phyloP scores from a whole-genome alignment of 1,140 invertebrate species.

The Atta cephalotes region DNA sequence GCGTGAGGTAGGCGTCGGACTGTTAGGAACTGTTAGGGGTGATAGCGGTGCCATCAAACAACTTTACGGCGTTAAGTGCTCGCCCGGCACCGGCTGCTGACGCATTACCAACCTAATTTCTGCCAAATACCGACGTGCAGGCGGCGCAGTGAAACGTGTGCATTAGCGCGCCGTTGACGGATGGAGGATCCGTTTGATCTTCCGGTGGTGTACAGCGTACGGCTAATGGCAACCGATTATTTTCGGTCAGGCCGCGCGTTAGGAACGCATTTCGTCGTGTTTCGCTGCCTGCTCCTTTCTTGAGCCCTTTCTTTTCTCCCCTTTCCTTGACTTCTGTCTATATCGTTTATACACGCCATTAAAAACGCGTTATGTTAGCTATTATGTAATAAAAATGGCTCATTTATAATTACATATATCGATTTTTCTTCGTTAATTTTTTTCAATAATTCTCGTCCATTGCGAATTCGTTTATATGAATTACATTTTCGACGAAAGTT shows the following conservation, averaged over 20 bases:
- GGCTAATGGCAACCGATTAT: slow-evolving; percentile 61
- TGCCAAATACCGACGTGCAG: slow-evolving; percentile 69
- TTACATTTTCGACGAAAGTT: background rate
- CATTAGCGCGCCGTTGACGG: slow-evolving; percentile 55
- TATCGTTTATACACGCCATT: background rate
- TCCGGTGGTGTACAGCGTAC: slow-evolving; percentile 22
- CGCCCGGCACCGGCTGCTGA: slow-evolving; percentile 76
- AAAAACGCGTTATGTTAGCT: background rate
- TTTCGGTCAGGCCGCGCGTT: slow-evolving; percentile 43
- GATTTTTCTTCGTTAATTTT: background rate
- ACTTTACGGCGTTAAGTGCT: slow-evolving; percentile 83
- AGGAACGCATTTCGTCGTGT: slow-evolving; percentile 28
- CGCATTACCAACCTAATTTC: slow-evolving; percentile 82
- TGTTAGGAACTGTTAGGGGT: slow-evolving; percentile 80
- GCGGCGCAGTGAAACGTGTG: slow-evolving; percentile 66
- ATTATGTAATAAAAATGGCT: background rate
- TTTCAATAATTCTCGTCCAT: background rate
- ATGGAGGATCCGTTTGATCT: slow-evolving; percentile 48
- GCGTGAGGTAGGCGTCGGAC: slow-evolving; percentile 73
- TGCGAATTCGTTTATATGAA: background rate
- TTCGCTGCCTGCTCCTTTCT: slow-evolving; percentile 7
- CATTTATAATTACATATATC: background rate
- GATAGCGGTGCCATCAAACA: slow-evolving; percentile 83
- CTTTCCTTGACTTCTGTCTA: background rate
- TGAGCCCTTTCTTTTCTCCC: background rate